A percentile compares a stretch with the other conserved stretches of the same genome.
Evolutionary conservation across 2,888 invertebrate species (phyloP).

Genomic region (Euproctis similis): DNA sequence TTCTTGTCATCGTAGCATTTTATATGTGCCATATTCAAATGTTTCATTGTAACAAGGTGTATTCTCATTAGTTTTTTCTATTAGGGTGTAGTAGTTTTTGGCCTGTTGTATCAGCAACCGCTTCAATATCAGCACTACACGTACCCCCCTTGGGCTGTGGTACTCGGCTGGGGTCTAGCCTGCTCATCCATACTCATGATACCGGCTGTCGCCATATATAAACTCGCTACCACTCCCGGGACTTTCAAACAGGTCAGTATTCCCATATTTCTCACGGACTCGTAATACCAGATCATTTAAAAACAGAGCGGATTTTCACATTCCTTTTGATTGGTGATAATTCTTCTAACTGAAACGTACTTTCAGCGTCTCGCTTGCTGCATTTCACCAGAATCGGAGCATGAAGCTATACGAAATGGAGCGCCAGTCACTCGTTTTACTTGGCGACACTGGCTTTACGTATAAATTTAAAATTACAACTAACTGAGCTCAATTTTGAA

Average conservation of each 20-base stretch:
- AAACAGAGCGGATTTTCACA: neutral
- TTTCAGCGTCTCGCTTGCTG: conserved; percentile 78
- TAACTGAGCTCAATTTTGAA: too few relatives aligned
- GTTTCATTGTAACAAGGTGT: too few relatives aligned
- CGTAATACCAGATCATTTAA: too few relatives aligned
- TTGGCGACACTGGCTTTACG: conserved; percentile 80
- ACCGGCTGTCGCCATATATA: conserved; percentile 79
- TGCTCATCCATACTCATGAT: conserved; percentile 84
- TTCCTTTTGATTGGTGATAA: neutral
- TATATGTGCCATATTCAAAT: too few relatives aligned
- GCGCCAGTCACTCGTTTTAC: conserved; percentile 78
- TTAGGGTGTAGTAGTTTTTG: conserved; percentile 82
- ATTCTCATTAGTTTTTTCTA: too few relatives aligned
- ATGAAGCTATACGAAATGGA: conserved; percentile 77
- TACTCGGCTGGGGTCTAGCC: conserved; percentile 83
- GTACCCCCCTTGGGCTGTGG: conserved; percentile 83
- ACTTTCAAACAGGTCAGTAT: conserved; percentile 77
- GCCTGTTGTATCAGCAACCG: conserved; percentile 78
- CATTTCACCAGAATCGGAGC: conserved; percentile 80
- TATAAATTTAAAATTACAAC: too few relatives aligned
- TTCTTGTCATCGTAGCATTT: too few relatives aligned
- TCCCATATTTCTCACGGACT: too few relatives aligned
- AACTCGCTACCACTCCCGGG: conserved; percentile 79
- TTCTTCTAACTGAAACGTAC: too few relatives aligned
- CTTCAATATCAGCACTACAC: conserved; percentile 80